A percentile compares a stretch with the other conserved stretches of the same genome.
These are phyloP conservation scores for Rattus rattus DNA, from an alignment of 2,113 vertebrate genomes.

Conservation along the genomic window DNA sequence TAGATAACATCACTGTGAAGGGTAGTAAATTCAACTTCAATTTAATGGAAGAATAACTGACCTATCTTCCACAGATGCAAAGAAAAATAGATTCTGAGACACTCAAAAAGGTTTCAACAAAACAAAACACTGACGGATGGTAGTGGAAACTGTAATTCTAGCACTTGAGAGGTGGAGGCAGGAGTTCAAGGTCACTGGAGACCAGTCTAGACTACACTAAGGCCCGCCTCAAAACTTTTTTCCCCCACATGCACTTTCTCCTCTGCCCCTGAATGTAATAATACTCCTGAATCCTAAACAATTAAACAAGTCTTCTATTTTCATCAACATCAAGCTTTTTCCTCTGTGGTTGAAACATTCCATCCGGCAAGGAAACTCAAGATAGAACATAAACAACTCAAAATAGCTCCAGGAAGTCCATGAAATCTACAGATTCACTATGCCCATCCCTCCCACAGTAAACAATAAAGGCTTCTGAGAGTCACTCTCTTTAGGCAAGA, in stretches of 20 bases:
- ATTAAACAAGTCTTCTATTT: conserved; percentile 10
- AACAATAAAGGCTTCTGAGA: background rate
- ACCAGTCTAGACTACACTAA: background rate
- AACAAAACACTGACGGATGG: background rate
- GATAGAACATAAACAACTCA: background rate
- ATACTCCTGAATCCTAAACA: conserved; percentile 19
- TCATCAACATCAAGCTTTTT: background rate
- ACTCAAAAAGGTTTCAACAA: background rate
- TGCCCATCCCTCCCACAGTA: background rate
- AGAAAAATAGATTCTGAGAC: conserved; percentile 21
- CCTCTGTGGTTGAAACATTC: background rate
- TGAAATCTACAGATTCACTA: background rate
- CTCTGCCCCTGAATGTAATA: background rate
- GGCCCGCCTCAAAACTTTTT: background rate
- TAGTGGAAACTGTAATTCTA: background rate
- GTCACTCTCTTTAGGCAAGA: background rate
- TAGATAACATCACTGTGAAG: background rate
- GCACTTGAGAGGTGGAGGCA: background rate
- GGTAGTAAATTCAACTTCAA: conserved; percentile 29
- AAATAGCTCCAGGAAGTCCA: background rate
- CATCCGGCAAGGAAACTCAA: background rate
- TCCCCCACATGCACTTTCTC: background rate
- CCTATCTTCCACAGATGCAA: background rate
- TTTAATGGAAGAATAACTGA: conserved; percentile 17
- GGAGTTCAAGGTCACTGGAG: background rate